A percentile compares a stretch with the other conserved stretches of the same genome.
phyloP scores from a whole-genome alignment of 2,888 invertebrate genomes.

The Lithophane leautieri region DNA sequence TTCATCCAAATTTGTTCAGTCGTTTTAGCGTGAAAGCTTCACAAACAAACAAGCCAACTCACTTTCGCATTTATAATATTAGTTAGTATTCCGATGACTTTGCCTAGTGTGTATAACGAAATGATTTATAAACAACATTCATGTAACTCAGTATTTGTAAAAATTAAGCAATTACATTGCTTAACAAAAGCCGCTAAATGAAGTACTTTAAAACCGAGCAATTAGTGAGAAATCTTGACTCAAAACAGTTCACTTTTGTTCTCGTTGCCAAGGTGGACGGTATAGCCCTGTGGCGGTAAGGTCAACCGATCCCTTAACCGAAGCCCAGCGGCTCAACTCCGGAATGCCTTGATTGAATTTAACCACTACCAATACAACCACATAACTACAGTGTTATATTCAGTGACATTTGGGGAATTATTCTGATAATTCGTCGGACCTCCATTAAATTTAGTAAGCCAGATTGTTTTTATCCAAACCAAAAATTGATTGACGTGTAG shows the following conservation, averaged over 20 bases:
- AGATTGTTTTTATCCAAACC: not conserved
- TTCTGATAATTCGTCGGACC: conserved; percentile 7
- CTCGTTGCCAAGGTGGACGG: conserved; percentile 4
- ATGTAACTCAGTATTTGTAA: not conserved
- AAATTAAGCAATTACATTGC: not conserved
- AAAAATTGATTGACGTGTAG: too few relatives aligned
- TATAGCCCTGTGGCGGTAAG: conserved; percentile 9
- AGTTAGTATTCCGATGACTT: too few relatives aligned
- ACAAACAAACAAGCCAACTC: too few relatives aligned
- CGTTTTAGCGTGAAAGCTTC: too few relatives aligned
- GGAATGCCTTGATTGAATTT: conserved; percentile 54
- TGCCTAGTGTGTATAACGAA: not conserved
- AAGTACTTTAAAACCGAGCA: conserved; percentile 1
- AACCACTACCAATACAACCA: conserved; percentile 13
- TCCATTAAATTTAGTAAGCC: not conserved
- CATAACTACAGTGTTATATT: not conserved
- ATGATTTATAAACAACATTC: not conserved
- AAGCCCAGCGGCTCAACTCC: conserved; percentile 13
- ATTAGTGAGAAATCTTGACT: conserved; percentile 24
- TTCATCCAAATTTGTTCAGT: too few relatives aligned
- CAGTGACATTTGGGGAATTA: conserved; percentile 20
- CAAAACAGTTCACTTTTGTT: conserved; percentile 17
- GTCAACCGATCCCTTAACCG: conserved; percentile 32
- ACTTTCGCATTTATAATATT: too few relatives aligned
- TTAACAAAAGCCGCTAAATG: conserved; percentile 14